These are phyloP conservation scores for Aphelenchoides bicaudatus DNA, from an alignment of 2,888 invertebrate genomes.

Conservation along the genomic window DNA sequence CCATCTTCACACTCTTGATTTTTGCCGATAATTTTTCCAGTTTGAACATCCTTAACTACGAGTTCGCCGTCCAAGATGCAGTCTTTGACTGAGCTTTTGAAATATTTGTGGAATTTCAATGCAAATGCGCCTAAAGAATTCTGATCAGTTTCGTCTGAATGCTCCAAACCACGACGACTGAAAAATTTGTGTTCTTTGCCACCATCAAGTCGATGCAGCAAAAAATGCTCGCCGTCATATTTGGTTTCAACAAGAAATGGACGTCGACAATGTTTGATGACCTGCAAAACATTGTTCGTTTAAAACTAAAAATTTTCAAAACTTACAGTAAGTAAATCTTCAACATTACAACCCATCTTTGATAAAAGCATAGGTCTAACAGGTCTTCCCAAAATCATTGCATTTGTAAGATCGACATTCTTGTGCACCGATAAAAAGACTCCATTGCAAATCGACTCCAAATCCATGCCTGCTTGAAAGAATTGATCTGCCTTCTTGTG, in stretches of 20 bases:
- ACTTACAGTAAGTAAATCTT: slow-evolving; percentile 8
- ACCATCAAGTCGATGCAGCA: slow-evolving; percentile 46
- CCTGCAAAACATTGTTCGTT: slow-evolving; percentile 20
- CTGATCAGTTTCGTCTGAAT: slow-evolving; percentile 43
- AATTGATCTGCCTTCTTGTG: slow-evolving; percentile 2
- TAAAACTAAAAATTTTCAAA: background rate
- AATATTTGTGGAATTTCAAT: slow-evolving; percentile 44
- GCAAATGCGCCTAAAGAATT: slow-evolving; percentile 36
- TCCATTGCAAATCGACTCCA: slow-evolving; percentile 2
- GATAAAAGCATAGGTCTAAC: slow-evolving; percentile 15
- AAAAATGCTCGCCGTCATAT: slow-evolving; percentile 57
- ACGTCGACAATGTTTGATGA: slow-evolving; percentile 36
- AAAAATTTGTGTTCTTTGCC: slow-evolving; percentile 45
- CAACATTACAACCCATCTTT: background rate
- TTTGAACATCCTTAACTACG: slow-evolving; percentile 39
- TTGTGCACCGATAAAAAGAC: background rate
- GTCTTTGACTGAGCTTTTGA: slow-evolving; percentile 34
- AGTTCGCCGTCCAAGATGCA: slow-evolving; percentile 55
- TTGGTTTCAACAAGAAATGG: slow-evolving; percentile 53
- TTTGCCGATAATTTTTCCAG: slow-evolving; percentile 33
- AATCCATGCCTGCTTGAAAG: background rate
- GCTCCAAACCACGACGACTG: slow-evolving; percentile 48
- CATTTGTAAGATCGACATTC: background rate
- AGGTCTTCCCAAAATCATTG: slow-evolving; percentile 5
- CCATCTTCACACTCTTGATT: slow-evolving; percentile 35